Evolutionary conservation across 2,797 vertebrate genomes (phyloP), one percentile per base, ranked within the genome.

Genomic region (Coccyzus lansbergi): DNA sequence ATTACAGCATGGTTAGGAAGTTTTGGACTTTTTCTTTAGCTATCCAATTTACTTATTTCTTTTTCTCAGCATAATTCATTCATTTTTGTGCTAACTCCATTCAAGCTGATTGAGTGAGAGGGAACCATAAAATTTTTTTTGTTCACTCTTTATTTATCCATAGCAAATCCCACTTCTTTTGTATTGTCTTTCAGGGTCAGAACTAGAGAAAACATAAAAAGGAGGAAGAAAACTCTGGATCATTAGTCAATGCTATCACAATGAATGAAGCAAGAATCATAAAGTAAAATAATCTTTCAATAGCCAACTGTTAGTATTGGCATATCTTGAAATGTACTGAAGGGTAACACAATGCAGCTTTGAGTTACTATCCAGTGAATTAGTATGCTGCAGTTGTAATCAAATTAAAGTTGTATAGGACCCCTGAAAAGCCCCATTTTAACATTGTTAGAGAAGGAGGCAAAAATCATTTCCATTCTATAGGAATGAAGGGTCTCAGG

Each of bases 401-500:
- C 64, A 93, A 93, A 90, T 92, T 90, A 85, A 64, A 82, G 29
- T 58, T 88, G 80, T 63, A 76, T 20, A 86, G 40, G 51, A 55
- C 4, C n/a, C 12, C 12, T 25, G 18, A 46, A 93, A 93, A 94
- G 21, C 5, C 44, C 24, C 55, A 44, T 93, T 95, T 91, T 92
- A 72, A 91, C 59, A 44, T 62, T 88, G 25, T 93, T 89, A 52
- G 31, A 88, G 56, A 60, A 93, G 46, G 5, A 95, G 10, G 15
- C 40, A 79, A 87, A 88, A 90, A 84, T 10, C 31, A 55, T 67
- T 96, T 95, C 91, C 33, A 67, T 69, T 75, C 90, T 77, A 58
- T 74, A 88, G 59, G 29, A 90, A 78, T 93, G 94, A 83, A 76
- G 58, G 13, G 55, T 87, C 76, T 95, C 91, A 93, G 93, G 68